Conservation (phyloP, 2,888 invertebrate species). For the Tetanocera ferruginea region DNA sequence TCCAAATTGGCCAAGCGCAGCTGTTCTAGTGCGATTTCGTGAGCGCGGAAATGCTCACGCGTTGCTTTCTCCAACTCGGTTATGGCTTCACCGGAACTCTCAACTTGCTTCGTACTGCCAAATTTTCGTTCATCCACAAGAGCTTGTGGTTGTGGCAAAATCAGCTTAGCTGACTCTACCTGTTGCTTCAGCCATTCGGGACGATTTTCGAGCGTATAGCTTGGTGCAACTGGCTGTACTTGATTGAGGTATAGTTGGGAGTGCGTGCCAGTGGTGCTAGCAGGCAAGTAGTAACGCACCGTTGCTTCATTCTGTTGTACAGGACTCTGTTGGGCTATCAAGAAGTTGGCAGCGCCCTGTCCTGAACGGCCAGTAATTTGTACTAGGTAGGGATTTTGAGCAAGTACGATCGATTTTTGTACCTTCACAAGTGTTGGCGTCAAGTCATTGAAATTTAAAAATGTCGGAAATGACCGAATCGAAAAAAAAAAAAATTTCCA, state of each 20-base stretch:
- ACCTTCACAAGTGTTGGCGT: too few species aligned
- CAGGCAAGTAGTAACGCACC: slow-evolving; percentile 13
- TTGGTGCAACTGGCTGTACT: slow-evolving; percentile 56
- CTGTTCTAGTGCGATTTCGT: slow-evolving; percentile 64
- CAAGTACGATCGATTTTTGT: too few species aligned
- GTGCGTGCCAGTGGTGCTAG: background rate
- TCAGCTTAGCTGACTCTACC: background rate
- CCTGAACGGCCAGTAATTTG: slow-evolving; percentile 50
- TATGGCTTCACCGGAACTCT: slow-evolving; percentile 41
- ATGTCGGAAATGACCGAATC: too few species aligned
- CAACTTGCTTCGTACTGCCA: background rate
- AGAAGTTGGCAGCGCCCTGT: background rate
- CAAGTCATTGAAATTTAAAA: too few species aligned
- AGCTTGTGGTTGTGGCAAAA: background rate
- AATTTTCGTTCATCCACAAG: background rate
- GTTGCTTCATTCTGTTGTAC: background rate
- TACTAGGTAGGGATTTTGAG: slow-evolving; percentile 55
- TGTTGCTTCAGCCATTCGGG: background rate
- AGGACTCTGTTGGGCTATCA: background rate
- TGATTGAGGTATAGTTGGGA: slow-evolving; percentile 15
- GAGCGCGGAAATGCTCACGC: slow-evolving; percentile 64
- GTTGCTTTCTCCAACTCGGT: slow-evolving; percentile 60
- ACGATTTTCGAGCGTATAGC: slow-evolving; percentile 44
- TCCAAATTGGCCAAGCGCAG: slow-evolving; percentile 60
- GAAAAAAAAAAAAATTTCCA: too few species aligned